These are phyloP conservation scores for Phaethornis superciliosus DNA, from an alignment of 2,113 vertebrate genomes.

Conservation along the genomic window DNA sequence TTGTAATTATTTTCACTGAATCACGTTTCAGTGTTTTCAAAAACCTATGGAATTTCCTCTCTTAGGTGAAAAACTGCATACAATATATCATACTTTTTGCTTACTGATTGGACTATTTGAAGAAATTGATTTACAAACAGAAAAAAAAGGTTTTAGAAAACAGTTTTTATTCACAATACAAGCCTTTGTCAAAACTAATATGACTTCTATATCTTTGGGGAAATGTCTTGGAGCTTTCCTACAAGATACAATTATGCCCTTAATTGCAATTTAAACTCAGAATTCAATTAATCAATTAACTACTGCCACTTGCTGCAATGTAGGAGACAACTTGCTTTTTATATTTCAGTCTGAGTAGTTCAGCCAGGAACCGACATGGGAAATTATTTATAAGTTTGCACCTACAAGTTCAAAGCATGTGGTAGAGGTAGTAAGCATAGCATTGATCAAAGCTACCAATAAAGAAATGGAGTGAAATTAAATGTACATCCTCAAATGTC, in stretches of 20 bases:
- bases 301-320: slow-evolving; percentile 20
- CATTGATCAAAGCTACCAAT: slow-evolving; percentile 29
- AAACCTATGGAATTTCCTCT: slow-evolving; percentile 15
- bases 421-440: not conserved
- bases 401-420: slow-evolving; percentile 35
- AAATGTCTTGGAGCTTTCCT: not conserved
- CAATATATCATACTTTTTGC: not conserved
- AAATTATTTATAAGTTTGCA: slow-evolving; percentile 7
- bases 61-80: slow-evolving; percentile 3
- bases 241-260: not conserved
- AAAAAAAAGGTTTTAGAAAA: not conserved
- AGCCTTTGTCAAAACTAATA: not conserved
- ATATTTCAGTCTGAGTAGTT: not conserved
- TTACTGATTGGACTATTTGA: not conserved
- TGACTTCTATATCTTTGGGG: not conserved
- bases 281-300: slow-evolving; percentile 57
- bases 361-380: not conserved
- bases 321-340: slow-evolving; percentile 34
- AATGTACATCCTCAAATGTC: not conserved
- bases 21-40: not conserved
- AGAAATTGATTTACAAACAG: not conserved
- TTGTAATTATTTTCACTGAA: not conserved
- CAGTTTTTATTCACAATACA: not conserved
- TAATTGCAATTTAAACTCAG: slow-evolving; percentile 50
- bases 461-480: not conserved